Conservation (phyloP, 2,797 vertebrate species). For the Huso huso region DNA sequence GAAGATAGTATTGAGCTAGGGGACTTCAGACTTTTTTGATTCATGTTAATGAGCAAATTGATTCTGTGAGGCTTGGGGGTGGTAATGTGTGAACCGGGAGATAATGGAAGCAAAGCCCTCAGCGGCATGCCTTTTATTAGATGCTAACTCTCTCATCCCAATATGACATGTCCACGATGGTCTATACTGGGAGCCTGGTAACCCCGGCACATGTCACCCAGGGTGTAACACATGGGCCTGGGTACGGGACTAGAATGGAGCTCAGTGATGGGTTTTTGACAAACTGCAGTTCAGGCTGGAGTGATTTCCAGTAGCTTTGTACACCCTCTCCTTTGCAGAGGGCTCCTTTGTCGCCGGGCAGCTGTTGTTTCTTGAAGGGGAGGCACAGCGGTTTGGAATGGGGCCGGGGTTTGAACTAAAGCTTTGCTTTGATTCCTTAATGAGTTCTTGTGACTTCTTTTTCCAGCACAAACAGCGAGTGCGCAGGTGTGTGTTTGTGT, state of each 20-base stretch:
- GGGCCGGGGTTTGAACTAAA: conserved; percentile 10
- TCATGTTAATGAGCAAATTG: conserved; percentile 20
- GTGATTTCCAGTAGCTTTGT: not conserved
- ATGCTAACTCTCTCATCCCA: conserved; percentile 5
- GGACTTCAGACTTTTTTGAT: not conserved
- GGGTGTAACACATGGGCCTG: conserved; percentile 9
- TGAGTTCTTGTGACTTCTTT: not conserved
- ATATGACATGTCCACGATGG: conserved; percentile 1
- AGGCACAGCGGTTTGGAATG: conserved; percentile 8
- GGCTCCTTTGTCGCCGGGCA: conserved; percentile 5
- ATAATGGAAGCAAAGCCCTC: too few relatives aligned
- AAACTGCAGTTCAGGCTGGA: conserved; percentile 7
- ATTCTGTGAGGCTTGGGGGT: conserved; percentile 1
- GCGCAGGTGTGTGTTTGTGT: too few relatives aligned
- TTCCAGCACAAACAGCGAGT: too few relatives aligned
- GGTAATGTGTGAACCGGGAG: not conserved
- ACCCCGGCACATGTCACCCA: conserved; percentile 4
- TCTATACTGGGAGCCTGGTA: not conserved
- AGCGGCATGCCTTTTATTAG: not conserved
- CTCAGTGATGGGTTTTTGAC: conserved; percentile 15
- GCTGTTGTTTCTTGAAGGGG: conserved; percentile 3
- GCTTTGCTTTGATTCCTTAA: conserved; percentile 16
- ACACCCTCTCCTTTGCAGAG: conserved; percentile 2
- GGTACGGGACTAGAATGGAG: not conserved
- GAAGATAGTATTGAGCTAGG: too few relatives aligned